phyloP scores from a whole-genome alignment of 2,888 invertebrate species.

The Eupithecia centaureata region DNA sequence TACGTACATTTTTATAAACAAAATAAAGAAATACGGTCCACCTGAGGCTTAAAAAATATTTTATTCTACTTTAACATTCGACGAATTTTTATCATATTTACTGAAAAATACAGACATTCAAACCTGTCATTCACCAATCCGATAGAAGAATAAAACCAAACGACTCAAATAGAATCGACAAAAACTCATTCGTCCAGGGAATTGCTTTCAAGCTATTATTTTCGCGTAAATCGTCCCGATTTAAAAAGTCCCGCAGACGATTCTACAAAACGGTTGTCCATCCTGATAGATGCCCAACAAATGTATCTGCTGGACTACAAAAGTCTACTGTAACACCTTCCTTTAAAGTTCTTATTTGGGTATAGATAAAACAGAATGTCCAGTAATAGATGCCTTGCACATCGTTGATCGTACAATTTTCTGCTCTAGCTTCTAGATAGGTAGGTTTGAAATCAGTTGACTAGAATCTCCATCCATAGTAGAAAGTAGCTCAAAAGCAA shows the following conservation, averaged over 20 bases:
- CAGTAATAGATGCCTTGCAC: constrained; percentile 3
- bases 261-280: constrained; percentile 80
- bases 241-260: constrained; percentile 75
- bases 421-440: background rate
- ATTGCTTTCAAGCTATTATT: constrained; percentile 72
- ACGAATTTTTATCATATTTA: background rate
- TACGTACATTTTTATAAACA: too few species aligned
- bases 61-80: background rate
- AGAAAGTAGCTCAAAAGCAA: background rate
- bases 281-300: constrained; percentile 71
- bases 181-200: constrained; percentile 56
- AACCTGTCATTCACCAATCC: constrained; percentile 6
- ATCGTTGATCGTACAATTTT: background rate
- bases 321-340: background rate
- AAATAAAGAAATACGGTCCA: too few species aligned
- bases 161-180: constrained; percentile 43
- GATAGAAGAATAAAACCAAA: constrained; percentile 30
- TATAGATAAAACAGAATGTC: background rate
- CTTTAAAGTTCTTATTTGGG: background rate
- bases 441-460: constrained; percentile 1
- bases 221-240: constrained; percentile 76
- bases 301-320: background rate
- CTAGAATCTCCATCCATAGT: background rate
- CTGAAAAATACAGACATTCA: background rate
- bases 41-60: too few species aligned